Percentiles rank a stretch among this genome's conserved stretches.
These are phyloP conservation scores for Nowickia ferox DNA, from an alignment of 2,888 invertebrate species.

Conservation along the genomic window DNA sequence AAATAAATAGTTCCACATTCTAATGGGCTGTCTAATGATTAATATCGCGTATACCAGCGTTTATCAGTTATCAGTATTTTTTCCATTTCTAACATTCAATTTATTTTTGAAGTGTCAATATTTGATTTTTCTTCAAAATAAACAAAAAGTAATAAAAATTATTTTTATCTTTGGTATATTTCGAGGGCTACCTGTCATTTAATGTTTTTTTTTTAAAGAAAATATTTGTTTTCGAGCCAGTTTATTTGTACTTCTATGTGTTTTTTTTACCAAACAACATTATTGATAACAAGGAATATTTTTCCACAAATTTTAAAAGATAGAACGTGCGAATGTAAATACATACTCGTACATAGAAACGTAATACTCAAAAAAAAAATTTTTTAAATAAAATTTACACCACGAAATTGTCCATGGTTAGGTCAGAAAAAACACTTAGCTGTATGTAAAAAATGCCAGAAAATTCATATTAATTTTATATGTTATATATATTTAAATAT, in stretches of 20 bases:
- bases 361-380: too few relatives aligned
- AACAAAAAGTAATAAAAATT: not conserved
- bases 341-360: too few relatives aligned
- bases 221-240: not conserved
- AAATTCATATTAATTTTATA: too few relatives aligned
- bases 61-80: slow-evolving; percentile 38
- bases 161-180: slow-evolving; percentile 23
- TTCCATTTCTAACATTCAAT: slow-evolving; percentile 6
- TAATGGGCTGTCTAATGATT: slow-evolving; percentile 29
- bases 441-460: too few relatives aligned
- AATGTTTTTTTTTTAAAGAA: not conserved
- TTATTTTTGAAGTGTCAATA: slow-evolving; percentile 29
- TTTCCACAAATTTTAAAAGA: not conserved
- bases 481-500: too few relatives aligned
- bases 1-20: slow-evolving; percentile 1
- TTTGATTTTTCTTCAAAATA: slow-evolving; percentile 10
- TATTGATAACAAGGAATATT: not conserved
- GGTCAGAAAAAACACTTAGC: too few relatives aligned
- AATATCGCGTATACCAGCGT: slow-evolving; percentile 14
- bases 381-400: too few relatives aligned
- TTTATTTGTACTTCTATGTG: not conserved
- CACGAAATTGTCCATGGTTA: too few relatives aligned
- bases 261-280: slow-evolving; percentile 1
- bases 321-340: too few relatives aligned
- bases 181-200: slow-evolving; percentile 64